Conservation (phyloP, 2,113 vertebrate species). For the Fukomys damarensis region DNA sequence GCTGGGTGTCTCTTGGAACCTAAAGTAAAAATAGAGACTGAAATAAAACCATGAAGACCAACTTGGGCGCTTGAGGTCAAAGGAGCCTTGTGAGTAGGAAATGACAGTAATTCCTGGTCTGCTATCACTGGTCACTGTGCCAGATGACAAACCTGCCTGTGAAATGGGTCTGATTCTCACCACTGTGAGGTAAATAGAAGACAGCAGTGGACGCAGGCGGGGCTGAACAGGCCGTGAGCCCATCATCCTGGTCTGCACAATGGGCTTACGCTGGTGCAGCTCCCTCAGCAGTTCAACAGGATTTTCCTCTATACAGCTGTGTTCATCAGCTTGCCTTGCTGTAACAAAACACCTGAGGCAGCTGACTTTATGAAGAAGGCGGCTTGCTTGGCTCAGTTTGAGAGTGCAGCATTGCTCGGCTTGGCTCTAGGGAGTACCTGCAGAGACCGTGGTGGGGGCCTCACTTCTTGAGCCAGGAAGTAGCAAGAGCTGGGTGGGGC, state of each 20-base stretch:
- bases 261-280: not conserved
- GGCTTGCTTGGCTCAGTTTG: not conserved
- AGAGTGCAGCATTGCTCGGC: not conserved
- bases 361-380: not conserved
- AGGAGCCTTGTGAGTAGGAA: not conserved
- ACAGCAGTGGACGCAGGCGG: not conserved
- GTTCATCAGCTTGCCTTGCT: not conserved
- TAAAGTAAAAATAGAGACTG: not conserved
- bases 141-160: not conserved
- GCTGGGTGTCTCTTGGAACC: conserved; percentile 2
- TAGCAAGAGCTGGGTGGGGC: not conserved
- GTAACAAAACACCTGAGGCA: not conserved
- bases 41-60: not conserved
- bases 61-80: not conserved
- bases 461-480: not conserved
- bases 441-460: not conserved
- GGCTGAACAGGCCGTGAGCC: not conserved
- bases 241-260: not conserved
- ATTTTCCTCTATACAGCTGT: not conserved
- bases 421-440: too few relatives aligned
- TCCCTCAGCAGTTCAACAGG: not conserved
- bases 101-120: not conserved
- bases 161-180: not conserved
- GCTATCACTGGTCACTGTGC: conserved; percentile 23
- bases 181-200: not conserved